Evolutionary conservation across 2,888 invertebrate species (phyloP).

Genomic region (Trissolcus japonicus): DNA sequence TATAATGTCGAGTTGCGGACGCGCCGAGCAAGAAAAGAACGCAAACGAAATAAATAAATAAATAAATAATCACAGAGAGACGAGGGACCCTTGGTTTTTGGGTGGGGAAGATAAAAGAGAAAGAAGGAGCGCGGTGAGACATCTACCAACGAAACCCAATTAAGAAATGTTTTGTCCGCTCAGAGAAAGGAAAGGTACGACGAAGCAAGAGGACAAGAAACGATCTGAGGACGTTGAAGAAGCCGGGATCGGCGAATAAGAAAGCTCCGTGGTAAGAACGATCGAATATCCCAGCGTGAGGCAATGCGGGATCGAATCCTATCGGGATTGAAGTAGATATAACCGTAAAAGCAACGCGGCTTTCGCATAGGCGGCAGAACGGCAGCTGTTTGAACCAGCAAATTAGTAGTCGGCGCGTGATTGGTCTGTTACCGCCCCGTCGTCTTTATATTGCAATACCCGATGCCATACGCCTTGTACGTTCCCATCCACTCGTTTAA

Average conservation of each 20-base stretch:
- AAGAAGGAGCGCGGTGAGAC: conserved; percentile 59
- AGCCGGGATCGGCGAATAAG: conserved; percentile 57
- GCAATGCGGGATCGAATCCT: conserved; percentile 61
- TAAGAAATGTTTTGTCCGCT: conserved; percentile 76
- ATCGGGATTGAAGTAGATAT: conserved; percentile 66
- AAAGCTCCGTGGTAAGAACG: conserved; percentile 61
- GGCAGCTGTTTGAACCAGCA: conserved; percentile 76
- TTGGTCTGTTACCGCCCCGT: conserved; percentile 76
- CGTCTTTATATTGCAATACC: conserved; percentile 69
- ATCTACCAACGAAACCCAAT: conserved; percentile 73
- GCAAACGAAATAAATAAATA: conserved; percentile 56
- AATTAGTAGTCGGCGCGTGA: conserved; percentile 76
- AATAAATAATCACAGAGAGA: conserved; percentile 65
- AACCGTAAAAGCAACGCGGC: conserved; percentile 64
- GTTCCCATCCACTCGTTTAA: conserved; percentile 51
- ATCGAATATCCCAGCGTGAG: conserved; percentile 71
- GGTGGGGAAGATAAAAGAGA: conserved; percentile 50
- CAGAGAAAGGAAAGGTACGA: conserved; percentile 62
- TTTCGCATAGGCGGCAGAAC: conserved; percentile 74
- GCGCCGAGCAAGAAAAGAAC: conserved; percentile 3
- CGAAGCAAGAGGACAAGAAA: conserved; percentile 54
- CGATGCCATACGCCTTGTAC: conserved; percentile 59
- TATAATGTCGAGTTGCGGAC: conserved; percentile 42
- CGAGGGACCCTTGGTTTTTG: conserved; percentile 43
- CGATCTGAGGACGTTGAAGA: conserved; percentile 58